phyloP scores from a whole-genome alignment of 2,797 vertebrate genomes.

The Melanotaenia nigrans region DNA sequence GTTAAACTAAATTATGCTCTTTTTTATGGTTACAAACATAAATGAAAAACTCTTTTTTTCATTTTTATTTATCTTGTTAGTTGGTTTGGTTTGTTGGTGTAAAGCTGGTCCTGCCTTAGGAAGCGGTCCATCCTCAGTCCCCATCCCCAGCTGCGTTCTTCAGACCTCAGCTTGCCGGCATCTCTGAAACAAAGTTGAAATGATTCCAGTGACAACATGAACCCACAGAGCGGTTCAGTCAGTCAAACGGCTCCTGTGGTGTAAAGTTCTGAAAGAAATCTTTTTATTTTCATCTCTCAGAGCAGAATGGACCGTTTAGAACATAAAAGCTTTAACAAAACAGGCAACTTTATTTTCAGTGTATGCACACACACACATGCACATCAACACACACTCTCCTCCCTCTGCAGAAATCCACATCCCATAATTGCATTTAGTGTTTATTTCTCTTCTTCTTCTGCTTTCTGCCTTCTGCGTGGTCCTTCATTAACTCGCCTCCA shows the following conservation, averaged over 20 bases:
- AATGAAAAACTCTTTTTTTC: no score
- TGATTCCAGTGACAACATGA: not conserved
- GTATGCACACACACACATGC: not conserved
- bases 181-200: not conserved
- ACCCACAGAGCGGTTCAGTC: not conserved
- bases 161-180: not conserved
- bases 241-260: not conserved
- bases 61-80: not conserved
- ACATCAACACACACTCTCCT: constrained; percentile 27
- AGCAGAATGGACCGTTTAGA: constrained; percentile 4
- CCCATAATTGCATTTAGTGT: constrained; percentile 61
- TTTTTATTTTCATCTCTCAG: not conserved
- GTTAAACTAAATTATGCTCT: no score
- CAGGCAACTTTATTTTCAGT: not conserved
- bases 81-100: not conserved
- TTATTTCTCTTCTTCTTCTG: constrained; percentile 59
- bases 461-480: constrained; percentile 52
- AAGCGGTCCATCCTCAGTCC: not conserved
- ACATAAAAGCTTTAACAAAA: constrained; percentile 12
- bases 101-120: not conserved
- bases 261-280: not conserved
- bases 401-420: constrained; percentile 53
- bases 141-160: not conserved
- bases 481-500: constrained; percentile 68
- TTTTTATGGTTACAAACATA: no score